Evolutionary conservation across 2,888 invertebrate species (phyloP).

Genomic region (Busseola fusca): DNA sequence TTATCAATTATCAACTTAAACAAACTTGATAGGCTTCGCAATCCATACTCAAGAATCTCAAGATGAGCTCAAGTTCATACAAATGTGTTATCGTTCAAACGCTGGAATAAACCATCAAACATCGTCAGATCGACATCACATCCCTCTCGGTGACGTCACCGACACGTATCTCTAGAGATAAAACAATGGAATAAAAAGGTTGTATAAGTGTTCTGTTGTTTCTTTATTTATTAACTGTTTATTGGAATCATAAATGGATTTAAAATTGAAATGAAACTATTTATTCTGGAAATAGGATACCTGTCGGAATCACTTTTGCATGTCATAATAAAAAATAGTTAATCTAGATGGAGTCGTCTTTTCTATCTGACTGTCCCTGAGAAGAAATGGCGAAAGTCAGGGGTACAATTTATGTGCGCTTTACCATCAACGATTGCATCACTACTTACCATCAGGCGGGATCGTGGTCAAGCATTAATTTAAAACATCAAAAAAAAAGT

Average conservation of each 20-base stretch:
- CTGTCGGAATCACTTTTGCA: background rate
- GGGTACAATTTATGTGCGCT: too few species aligned
- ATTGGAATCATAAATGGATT: background rate
- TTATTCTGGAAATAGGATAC: too few species aligned
- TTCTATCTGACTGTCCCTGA: too few species aligned
- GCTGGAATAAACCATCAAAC: background rate
- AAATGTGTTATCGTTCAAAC: slow-evolving; percentile 29
- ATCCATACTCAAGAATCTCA: background rate
- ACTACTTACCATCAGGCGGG: too few species aligned
- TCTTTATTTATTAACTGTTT: background rate
- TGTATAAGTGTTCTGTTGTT: slow-evolving; percentile 12
- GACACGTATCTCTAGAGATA: background rate
- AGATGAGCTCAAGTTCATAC: slow-evolving; percentile 20
- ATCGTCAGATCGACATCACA: slow-evolving; percentile 32
- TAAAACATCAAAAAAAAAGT: too few species aligned
- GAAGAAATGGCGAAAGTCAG: too few species aligned
- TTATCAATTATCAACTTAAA: background rate
- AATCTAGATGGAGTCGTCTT: too few species aligned
- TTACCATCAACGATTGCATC: too few species aligned
- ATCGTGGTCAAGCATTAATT: too few species aligned
- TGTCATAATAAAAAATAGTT: too few species aligned
- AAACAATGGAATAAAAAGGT: slow-evolving; percentile 10
- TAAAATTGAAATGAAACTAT: background rate
- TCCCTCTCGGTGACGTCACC: slow-evolving; percentile 29
- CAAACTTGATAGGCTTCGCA: background rate